Conservation (phyloP, 2,797 vertebrate species). For the Hypotaenidia philippensis region DNA sequence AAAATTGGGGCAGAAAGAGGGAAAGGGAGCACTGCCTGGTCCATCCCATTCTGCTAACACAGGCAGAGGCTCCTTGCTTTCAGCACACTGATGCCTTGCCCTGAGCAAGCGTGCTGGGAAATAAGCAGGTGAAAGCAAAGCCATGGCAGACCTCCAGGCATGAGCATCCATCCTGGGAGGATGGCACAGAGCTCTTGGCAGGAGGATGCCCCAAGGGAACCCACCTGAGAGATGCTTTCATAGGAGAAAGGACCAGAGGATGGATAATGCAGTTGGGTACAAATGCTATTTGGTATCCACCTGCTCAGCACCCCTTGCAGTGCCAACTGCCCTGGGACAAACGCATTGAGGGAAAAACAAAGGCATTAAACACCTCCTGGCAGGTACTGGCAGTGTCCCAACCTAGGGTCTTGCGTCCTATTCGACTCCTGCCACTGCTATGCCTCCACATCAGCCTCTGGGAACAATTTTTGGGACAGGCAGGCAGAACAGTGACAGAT, state of each 20-base stretch:
- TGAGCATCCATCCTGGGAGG: not conserved
- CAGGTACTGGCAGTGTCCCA: not conserved
- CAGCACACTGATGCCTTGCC: not conserved
- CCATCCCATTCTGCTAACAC: rapidly evolving
- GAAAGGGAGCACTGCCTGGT: not conserved
- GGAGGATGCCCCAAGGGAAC: not conserved
- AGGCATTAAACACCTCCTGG: not conserved
- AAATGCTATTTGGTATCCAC: not conserved
- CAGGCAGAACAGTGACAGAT: not conserved
- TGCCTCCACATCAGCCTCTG: not conserved
- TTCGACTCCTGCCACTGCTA: not conserved
- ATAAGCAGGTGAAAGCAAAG: not conserved
- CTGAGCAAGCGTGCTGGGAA: rapidly evolving
- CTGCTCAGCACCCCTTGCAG: not conserved
- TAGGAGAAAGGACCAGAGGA: not conserved
- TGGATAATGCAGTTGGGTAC: not conserved
- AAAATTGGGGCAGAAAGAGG: not conserved
- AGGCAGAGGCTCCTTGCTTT: not conserved
- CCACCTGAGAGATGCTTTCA: not conserved
- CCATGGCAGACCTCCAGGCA: not conserved
- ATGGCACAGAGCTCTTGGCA: not conserved
- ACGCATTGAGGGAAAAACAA: not conserved
- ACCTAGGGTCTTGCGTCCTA: not conserved
- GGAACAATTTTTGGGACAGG: not conserved
- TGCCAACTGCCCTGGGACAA: not conserved